Percentiles rank a stretch among this genome's conserved stretches.
These are phyloP conservation scores for Onychostoma macrolepis DNA, from an alignment of 2,113 vertebrate species.

Conservation along the genomic window DNA sequence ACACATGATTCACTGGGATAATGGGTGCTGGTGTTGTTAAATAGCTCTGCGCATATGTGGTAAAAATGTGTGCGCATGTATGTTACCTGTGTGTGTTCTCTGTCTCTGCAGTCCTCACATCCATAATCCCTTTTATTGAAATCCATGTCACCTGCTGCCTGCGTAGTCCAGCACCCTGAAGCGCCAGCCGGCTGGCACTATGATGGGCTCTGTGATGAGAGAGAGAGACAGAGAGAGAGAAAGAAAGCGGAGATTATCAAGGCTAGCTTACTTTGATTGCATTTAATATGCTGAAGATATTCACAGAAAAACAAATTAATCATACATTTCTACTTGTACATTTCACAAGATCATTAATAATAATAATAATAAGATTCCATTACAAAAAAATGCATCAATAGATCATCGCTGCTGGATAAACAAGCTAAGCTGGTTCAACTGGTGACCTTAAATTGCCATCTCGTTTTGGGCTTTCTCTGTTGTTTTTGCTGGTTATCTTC, in stretches of 20 bases:
- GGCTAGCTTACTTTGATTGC: neutral
- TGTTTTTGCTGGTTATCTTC: neutral
- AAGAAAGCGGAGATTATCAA: slow-evolving; percentile 7
- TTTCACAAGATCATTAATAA: neutral
- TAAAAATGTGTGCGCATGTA: neutral
- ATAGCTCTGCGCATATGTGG: neutral
- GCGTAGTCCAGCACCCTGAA: slow-evolving; percentile 75
- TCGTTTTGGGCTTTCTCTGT: neutral
- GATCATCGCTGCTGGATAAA: neutral
- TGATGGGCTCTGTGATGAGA: slow-evolving; percentile 69
- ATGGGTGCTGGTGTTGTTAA: neutral
- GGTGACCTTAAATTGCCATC: neutral
- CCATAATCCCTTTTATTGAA: slow-evolving; percentile 83
- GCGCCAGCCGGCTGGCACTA: slow-evolving; percentile 71
- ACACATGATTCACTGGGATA: neutral
- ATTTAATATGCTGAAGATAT: neutral
- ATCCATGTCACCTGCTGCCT: slow-evolving; percentile 80
- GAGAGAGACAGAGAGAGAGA: slow-evolving; percentile 37
- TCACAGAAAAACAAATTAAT: neutral
- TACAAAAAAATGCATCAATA: slow-evolving; percentile 3
- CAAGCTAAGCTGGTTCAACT: neutral
- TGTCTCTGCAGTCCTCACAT: slow-evolving; percentile 72
- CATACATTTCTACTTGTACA: neutral
- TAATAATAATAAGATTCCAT: neutral
- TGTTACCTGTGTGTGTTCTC: slow-evolving; percentile 45